phyloP scores from a whole-genome alignment of 2,888 invertebrate genomes.

The Parnassius apollo region DNA sequence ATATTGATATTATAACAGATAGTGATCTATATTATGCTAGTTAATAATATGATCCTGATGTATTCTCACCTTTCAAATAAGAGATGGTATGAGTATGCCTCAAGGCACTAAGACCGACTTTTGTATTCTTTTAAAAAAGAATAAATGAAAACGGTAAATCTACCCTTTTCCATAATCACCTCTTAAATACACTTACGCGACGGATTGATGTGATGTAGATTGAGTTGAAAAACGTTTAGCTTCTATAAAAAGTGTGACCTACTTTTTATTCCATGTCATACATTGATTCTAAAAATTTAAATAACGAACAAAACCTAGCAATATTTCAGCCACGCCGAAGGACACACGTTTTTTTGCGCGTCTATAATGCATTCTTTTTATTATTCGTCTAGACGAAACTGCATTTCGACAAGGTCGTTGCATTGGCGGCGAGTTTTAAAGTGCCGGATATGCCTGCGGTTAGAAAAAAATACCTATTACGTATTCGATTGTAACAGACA shows the following conservation, averaged over 20 bases:
- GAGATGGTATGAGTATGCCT: no score
- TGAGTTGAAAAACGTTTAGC: no score
- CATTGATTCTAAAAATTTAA: conserved; percentile 11
- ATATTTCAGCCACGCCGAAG: conserved; percentile 2
- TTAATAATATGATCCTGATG: no score
- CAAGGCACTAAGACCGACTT: no score
- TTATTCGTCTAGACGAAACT: conserved; percentile 59
- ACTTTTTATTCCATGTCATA: conserved; percentile 11
- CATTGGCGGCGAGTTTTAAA: conserved; percentile 27
- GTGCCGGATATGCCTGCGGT: conserved; percentile 1
- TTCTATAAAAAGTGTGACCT: conserved; percentile 22
- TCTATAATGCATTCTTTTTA: conserved; percentile 29
- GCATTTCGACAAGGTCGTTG: conserved; percentile 52
- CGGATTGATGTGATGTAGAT: no score
- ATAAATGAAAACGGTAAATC: no score
- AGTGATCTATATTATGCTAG: no score
- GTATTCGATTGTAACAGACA: conserved; percentile 13
- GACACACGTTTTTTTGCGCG: conserved; percentile 13
- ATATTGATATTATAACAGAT: no score
- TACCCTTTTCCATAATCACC: no score
- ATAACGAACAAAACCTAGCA: not conserved
- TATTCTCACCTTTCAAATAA: no score
- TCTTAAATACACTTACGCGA: no score
- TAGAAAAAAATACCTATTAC: conserved; percentile 4
- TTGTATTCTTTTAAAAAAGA: no score